A percentile compares a stretch with the other conserved stretches of the same genome.
These are phyloP conservation scores for Passer montanus DNA, from an alignment of 2,113 vertebrate species.

Conservation along the genomic window DNA sequence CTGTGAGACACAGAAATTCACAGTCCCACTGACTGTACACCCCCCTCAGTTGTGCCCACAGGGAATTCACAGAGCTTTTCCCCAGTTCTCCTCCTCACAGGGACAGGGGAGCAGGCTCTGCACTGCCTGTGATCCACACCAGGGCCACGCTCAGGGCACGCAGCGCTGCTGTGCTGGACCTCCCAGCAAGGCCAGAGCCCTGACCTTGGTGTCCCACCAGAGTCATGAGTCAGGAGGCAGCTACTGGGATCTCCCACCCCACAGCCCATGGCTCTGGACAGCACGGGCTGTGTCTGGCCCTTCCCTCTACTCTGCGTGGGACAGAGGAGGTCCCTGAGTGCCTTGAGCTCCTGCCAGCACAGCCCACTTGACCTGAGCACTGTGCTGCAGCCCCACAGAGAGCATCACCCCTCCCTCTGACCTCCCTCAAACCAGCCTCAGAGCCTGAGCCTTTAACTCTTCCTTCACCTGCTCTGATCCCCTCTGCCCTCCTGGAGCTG, in stretches of 20 bases:
- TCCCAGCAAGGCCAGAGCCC: accelerated
- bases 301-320: neutral
- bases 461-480: neutral
- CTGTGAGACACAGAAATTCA: neutral
- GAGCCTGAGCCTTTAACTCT: neutral
- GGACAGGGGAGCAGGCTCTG: neutral
- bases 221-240: neutral
- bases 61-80: neutral
- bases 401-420: neutral
- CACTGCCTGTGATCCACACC: accelerated
- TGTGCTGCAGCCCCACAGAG: neutral
- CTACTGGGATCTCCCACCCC: neutral
- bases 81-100: neutral
- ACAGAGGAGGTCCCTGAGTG: neutral
- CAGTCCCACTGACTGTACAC: accelerated
- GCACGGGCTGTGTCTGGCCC: neutral
- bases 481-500: neutral
- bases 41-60: accelerated
- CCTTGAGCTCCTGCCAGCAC: neutral
- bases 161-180: neutral
- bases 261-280: neutral
- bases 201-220: neutral
- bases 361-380: neutral
- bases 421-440: neutral
- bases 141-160: neutral